A percentile compares a stretch with the other conserved stretches of the same genome.
phyloP scores from a whole-genome alignment of 2,113 vertebrate genomes.

The Vulpes lagopus region DNA sequence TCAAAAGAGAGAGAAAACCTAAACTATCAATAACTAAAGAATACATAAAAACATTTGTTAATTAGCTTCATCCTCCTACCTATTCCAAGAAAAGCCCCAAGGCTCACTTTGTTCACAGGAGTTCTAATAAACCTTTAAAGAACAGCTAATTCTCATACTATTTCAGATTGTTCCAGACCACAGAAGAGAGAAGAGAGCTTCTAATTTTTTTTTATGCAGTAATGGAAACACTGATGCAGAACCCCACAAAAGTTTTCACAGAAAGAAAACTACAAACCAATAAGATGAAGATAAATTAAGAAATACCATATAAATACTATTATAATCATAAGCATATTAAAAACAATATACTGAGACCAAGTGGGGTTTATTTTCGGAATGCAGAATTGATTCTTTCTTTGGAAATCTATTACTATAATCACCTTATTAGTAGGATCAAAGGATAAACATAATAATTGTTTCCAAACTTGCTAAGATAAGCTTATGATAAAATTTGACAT shows the following conservation, averaged over 20 bases:
- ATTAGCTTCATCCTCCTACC: not conserved
- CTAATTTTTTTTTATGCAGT: not conserved
- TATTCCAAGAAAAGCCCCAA: not conserved
- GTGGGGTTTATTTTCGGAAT: not conserved
- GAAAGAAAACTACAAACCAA: not conserved
- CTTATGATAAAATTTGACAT: not conserved
- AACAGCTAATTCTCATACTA: not conserved
- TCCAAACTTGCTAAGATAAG: not conserved
- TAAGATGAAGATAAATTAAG: not conserved
- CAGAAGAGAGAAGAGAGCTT: not conserved
- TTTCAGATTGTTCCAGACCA: not conserved
- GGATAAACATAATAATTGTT: not conserved
- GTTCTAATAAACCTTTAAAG: not conserved
- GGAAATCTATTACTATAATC: constrained; percentile 14
- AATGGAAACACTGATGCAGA: not conserved
- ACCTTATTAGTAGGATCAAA: not conserved
- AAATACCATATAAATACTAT: not conserved
- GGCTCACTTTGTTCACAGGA: not conserved
- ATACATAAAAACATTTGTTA: constrained; percentile 22
- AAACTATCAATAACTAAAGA: not conserved
- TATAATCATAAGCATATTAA: not conserved
- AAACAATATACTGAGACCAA: not conserved
- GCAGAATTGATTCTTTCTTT: not conserved
- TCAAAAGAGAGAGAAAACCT: constrained; percentile 35
- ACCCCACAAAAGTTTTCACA: not conserved